Evolutionary conservation across 2,797 vertebrate species (phyloP), one percentile per base, ranked within the genome.

Genomic region (Kryptopterus vitreolus): DNA sequence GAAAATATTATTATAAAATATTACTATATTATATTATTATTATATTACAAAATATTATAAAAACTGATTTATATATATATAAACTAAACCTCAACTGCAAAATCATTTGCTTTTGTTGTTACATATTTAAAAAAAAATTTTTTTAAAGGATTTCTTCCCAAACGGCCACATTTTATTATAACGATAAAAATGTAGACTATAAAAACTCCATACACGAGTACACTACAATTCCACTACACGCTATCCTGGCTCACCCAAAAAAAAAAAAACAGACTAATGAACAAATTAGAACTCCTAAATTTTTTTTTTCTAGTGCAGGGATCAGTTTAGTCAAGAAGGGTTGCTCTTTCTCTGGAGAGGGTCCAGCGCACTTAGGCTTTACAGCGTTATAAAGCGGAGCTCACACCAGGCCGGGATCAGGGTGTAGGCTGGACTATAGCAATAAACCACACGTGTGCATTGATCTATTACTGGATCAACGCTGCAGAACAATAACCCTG

Each of bases 391-490:
- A 78, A 79, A 66, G 69, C 7, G 11, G 52, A 55, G 57, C 46
- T 69, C 79, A 59, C 43, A 77, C 50, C 63, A 62, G 20, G 48
- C 24, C 26, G 33, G 61, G 24, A 62, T 50, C 62, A 35, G 50
- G 48, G 76, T 52, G 57, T 55, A 61, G 80, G 61, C 80, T 70
- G 59, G 61, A 61, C 29, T 29, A 61, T 13, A 3, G 61, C 29
- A 68, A 82, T 74, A 79, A 82, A 78, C 70, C 76, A 75, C 81
- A 79, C 43, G 48, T 24, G 50, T 15, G n/a, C 61, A 78, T 73
- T 79, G 81, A 82, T 82, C 70, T 62, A 75, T 75, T 69, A 79
- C 70, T 48, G 48, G 61, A 57, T 68, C 76, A 68, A 74, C 81
- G n/a, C 46, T 12, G 13, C 69, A 82, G 70, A 75, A 75, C 71